Evolutionary conservation across 2,797 vertebrate genomes (phyloP), one percentile per base, ranked within the genome.

Genomic region (Hirundo rustica): DNA sequence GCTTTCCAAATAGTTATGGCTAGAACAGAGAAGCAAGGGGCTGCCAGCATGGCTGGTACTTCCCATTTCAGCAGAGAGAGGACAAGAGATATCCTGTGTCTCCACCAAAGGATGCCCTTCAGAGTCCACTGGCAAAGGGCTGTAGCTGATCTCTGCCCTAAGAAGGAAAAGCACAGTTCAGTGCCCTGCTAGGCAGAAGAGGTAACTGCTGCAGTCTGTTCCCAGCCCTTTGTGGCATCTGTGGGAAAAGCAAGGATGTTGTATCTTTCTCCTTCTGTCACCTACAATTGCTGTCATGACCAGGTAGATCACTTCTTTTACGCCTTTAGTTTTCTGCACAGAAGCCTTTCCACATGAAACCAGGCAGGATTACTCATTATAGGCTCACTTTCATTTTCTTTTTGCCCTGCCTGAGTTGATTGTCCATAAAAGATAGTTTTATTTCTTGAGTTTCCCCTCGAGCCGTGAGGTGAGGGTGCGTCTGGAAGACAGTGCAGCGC

Each of bases 401-500:
- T 88, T 83, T 66, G 34, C 15, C 30, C 51, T 66, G 19, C 34
- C 45, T 10, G 42, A 65, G 26, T 21, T 27, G 26, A 53, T 34
- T 53, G 16, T 66, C 40, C 17, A 20, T 38, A 61, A 76, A 83
- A 66, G 3, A 44, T 0, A 9, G 13, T 19, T 83, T 62, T 66
- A 25, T 76, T 91, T 91, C 51, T 79, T 73, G 23, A 66, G 32
- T 32, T 88, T 79, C 45, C 47, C 20, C 36, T 75, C n/a, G 19
- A n/a, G 25, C 26, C 6, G 3, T 16, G 42, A 34, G 22, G 8
- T 38, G 11, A 13, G 16, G 27, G 20, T 73, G 29, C 18, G 10
- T 32, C 32, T 8, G 55, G 64, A 60, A 16, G 48, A 3, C 26
- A 54, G 42, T 0, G 0, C 22, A n/a, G 27, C 7, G 19, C 38